These are phyloP conservation scores for Chloropsis hardwickii DNA, from an alignment of 2,113 vertebrate species.

Conservation along the genomic window DNA sequence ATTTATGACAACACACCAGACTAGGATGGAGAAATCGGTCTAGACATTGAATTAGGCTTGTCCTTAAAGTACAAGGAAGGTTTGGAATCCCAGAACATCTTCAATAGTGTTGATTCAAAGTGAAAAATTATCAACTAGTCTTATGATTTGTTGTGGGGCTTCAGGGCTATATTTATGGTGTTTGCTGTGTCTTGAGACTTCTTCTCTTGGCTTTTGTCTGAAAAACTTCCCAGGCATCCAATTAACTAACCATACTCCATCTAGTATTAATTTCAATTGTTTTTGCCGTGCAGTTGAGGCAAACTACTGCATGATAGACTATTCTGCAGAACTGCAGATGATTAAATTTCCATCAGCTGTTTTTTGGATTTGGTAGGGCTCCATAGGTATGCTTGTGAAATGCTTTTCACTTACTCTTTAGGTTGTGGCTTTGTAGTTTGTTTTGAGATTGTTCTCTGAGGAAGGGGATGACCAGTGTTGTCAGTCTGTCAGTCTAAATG, in stretches of 20 bases:
- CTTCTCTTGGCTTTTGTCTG: neutral
- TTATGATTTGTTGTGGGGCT: neutral
- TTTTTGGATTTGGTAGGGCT: neutral
- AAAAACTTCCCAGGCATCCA: neutral
- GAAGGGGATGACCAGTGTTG: neutral
- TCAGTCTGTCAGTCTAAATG: neutral
- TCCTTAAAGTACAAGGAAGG: neutral
- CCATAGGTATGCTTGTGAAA: neutral
- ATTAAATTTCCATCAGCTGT: neutral
- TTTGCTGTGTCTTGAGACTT: neutral
- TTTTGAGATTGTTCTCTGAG: neutral
- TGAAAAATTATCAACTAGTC: neutral
- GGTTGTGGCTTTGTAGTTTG: neutral
- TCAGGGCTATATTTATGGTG: neutral
- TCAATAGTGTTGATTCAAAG: neutral
- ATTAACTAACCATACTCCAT: neutral
- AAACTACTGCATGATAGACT: neutral
- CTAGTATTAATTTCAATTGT: neutral
- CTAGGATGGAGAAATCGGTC: neutral
- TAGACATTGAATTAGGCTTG: neutral
- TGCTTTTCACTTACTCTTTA: neutral
- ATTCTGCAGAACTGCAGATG: neutral
- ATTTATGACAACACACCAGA: neutral
- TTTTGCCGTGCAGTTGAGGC: neutral
- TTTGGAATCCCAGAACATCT: neutral